Base-by-base conservation (phyloP, 2,888 invertebrate genomes). In the Tubulanus polymorphus region DNA sequence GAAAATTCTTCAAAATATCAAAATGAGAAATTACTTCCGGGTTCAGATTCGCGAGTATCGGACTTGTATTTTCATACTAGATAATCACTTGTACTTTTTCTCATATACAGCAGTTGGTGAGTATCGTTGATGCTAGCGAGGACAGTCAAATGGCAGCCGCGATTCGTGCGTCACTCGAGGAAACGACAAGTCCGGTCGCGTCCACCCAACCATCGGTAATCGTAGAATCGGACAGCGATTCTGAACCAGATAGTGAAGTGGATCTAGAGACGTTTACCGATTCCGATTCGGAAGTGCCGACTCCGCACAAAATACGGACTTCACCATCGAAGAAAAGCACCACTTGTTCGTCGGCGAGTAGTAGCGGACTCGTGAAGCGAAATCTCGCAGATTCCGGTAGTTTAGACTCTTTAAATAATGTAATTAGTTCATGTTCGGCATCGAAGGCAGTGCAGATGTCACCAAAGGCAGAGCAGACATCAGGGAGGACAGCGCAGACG, bases 81-180 rank as follows among this genome's bases (percentile, higher is more conserved):
- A 12, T 35, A n/a, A 18, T 28, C 6, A 20, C 10, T 46, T 51
- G 12, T 29, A 28, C 46, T 56, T 27, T 8, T 53, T 50, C 32
- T n/a, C n/a, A n/a, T n/a, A n/a, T n/a, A n/a, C n/a, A n/a, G 8
- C 55, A 64, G 62, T 65, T 67, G 61, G 63, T 67, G 18, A 75
- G 72, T 59, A 71, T 80, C 5, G 64, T 80, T 1, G 80, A 81
- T 62, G 75, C 77, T 2, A 77, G 75, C 59, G 82, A 82, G 65
- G 80, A 81, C 53, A 75, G 72, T 54, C 82, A 82, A 60, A 61
- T 82, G 25, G 72, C 79, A 65, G 80, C 80, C 45, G 82, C 82
- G 18, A 79, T 82, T 45, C 67, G 70, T 56, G 81, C 81, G 2
- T 82, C 82, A 1, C 63, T 82, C 5, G 59, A 67, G 41, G 69